Conservation (phyloP, 1,140 invertebrate genomes). For the Heliconius eleuchia region DNA sequence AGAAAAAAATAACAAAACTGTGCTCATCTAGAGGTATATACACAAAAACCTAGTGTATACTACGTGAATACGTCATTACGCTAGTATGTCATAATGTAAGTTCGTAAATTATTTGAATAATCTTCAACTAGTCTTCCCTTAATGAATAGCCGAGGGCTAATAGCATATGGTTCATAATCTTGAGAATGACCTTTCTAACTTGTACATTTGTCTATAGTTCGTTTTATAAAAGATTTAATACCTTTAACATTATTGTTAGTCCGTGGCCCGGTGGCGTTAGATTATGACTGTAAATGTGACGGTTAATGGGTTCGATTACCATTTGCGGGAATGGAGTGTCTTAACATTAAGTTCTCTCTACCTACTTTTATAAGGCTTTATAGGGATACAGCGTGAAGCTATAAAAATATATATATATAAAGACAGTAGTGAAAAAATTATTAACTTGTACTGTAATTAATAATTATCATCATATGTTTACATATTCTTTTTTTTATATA, state of each 20-base stretch:
- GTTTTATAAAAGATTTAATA: no score
- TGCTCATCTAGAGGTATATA: no score
- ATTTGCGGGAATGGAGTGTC: background rate
- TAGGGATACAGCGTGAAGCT: background rate
- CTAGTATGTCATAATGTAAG: background rate
- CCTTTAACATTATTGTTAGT: no score
- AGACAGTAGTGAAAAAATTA: background rate
- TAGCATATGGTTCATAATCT: background rate
- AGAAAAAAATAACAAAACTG: no score
- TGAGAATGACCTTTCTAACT: background rate
- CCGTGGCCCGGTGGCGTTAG: no score
- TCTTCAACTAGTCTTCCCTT: background rate
- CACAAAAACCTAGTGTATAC: no score
- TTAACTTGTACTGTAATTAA: background rate
- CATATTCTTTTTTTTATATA: background rate
- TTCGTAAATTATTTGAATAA: background rate
- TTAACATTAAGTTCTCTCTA: background rate
- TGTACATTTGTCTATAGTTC: background rate
- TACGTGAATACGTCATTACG: background rate
- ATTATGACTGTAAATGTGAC: no score
- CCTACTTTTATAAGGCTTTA: background rate
- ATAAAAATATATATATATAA: background rate
- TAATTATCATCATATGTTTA: background rate
- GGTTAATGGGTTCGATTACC: no score
- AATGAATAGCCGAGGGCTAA: constrained; percentile 7